Conservation (phyloP, 2,113 vertebrate genomes). For the Phoenicopterus ruber region DNA sequence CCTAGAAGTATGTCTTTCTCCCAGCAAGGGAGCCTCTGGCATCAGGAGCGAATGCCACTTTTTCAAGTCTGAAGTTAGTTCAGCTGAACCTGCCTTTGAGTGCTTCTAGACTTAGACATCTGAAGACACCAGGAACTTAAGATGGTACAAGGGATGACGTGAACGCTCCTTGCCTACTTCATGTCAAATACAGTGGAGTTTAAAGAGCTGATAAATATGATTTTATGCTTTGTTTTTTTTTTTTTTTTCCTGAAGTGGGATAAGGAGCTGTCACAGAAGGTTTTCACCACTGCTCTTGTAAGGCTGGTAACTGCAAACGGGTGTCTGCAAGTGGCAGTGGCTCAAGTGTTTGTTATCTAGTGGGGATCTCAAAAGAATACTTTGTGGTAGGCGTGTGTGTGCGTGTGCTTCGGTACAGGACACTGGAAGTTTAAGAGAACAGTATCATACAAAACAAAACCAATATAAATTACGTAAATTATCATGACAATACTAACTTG, state of each 20-base stretch:
- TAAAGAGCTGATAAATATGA: not conserved
- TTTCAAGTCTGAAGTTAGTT: not conserved
- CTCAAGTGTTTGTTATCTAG: not conserved
- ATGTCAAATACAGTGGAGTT: not conserved
- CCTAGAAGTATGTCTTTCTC: not conserved
- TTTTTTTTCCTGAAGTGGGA: not conserved
- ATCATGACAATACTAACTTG: not conserved
- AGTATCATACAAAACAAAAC: not conserved
- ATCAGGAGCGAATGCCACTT: not conserved
- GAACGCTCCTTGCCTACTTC: not conserved
- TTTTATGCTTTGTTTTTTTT: not conserved
- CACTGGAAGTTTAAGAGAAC: not conserved
- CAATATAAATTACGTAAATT: not conserved
- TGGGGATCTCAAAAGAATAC: not conserved
- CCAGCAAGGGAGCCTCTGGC: not conserved
- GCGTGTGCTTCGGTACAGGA: not conserved
- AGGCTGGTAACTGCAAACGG: not conserved
- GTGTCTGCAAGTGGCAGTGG: not conserved
- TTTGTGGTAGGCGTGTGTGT: not conserved
- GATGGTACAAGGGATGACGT: not conserved
- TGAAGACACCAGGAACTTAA: not conserved
- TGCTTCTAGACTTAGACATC: not conserved
- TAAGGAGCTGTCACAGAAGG: not conserved
- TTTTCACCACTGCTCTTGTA: not conserved
- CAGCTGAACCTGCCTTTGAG: not conserved